Evolutionary conservation across 2,797 vertebrate genomes (phyloP).

Genomic region (Enteromius afrohamiltoni): DNA sequence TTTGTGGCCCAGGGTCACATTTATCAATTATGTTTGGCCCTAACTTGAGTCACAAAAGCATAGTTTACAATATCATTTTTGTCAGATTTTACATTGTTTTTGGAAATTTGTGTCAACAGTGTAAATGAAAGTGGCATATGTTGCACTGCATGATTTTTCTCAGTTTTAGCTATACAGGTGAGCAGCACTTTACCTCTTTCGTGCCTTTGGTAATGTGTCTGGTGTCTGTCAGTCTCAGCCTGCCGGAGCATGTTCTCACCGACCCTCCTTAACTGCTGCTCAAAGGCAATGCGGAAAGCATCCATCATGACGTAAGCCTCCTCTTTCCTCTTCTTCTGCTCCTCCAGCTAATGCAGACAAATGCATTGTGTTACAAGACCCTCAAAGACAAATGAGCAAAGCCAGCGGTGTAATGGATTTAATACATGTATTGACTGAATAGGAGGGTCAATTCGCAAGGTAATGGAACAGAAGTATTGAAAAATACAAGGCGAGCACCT

Average conservation of each 20-base stretch:
- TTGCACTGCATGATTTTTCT: neutral
- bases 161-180: neutral
- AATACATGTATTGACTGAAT: slow-evolving; percentile 5
- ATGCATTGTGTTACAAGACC: slow-evolving; percentile 31
- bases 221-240: slow-evolving; percentile 76
- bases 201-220: slow-evolving; percentile 61
- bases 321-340: slow-evolving; percentile 81
- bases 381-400: slow-evolving; percentile 18
- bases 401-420: neutral
- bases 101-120: neutral
- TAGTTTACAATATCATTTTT: neutral
- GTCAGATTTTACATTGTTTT: neutral
- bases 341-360: slow-evolving; percentile 75
- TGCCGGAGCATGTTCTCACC: slow-evolving; percentile 83
- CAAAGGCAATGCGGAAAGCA: slow-evolving; percentile 92
- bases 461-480: slow-evolving; percentile 21
- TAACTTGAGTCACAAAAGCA: neutral
- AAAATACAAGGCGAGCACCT: slow-evolving; percentile 73
- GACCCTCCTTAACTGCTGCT: slow-evolving; percentile 88
- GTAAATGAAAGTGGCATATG: neutral
- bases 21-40: neutral
- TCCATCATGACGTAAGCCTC: slow-evolving; percentile 88
- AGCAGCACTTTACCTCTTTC: slow-evolving; percentile 66
- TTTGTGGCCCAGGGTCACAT: too few relatives aligned
- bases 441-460: neutral